Base-by-base conservation (phyloP, 2,797 vertebrate genomes). In the Myotis myotis region DNA sequence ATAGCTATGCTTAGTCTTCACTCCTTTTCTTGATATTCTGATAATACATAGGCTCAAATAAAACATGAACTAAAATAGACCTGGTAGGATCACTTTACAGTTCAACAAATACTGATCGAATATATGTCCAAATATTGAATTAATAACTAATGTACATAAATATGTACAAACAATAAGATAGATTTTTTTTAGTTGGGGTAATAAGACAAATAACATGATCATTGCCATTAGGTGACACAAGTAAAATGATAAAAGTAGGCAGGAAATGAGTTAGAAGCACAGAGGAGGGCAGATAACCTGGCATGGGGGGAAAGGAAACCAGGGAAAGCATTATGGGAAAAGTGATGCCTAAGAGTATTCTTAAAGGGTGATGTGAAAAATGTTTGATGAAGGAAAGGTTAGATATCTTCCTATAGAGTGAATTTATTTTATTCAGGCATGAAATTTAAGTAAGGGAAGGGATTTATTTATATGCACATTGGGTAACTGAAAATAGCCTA, bases 91-190 rank as follows among this genome's bases (percentile, higher is more conserved):
- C 10, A 74, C 15, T 66, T 33, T 33, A 66, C 0, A 87, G n/a
- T 72, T 96, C 60, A 92, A 60, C 22, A 86, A 53, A 76, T 79
- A 49, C 49, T 89, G 95, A 33, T 0, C 70, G 1, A 55, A 55
- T 93, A 79, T 60, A n/a, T 36, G 5, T 30, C 30, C 36, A 94
- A 95, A 71, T 74, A n/a, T 25, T 94, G 23, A 89, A 66, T 85
- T 87, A 68, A 87, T 20, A 64, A 44, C 5, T 78, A 89, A 55
- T n/a, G 8, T 25, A 74, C 30, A 57, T 9, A 92, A 78, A 23
- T 10, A n/a, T 28, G 15, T 62, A 81, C 19, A 16, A 78, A 70
- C 19, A 86, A 36, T 68, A 87, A 49, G 28, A 72, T 36, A 49
- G 16, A 5, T 44, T 10, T 82, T 93, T 89, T 95, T 94, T 62